phyloP scores from a whole-genome alignment of 2,888 invertebrate species.

The Neria commutata region DNA sequence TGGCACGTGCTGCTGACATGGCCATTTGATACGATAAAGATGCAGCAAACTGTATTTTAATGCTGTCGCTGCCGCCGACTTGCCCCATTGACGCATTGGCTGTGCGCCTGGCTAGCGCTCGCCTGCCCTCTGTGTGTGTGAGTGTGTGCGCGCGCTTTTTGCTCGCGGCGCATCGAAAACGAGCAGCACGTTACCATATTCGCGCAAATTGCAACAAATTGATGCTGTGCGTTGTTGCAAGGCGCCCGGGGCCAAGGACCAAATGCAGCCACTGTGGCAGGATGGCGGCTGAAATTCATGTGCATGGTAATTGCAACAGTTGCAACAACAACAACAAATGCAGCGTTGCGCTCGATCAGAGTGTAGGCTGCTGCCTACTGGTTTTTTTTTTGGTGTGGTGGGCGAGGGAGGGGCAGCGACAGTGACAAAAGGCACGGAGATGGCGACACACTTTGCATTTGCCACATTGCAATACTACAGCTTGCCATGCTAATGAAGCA shows the following conservation, averaged over 20 bases:
- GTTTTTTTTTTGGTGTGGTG: no score
- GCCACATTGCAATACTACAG: neutral
- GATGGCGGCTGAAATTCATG: conserved; percentile 26
- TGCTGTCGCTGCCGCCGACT: conserved; percentile 6
- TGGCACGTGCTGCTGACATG: no score
- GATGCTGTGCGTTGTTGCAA: conserved; percentile 20
- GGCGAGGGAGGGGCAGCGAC: no score
- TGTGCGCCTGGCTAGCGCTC: conserved; percentile 7
- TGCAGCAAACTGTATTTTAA: conserved; percentile 25
- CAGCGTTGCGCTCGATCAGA: neutral
- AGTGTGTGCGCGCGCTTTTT: conserved; percentile 16
- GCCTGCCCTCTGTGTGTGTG: conserved; percentile 8
- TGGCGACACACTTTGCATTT: conserved; percentile 19
- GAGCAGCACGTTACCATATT: conserved; percentile 30
- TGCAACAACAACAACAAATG: neutral
- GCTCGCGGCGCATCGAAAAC: neutral
- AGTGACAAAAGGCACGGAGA: conserved; percentile 18
- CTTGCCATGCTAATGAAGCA: conserved; percentile 3
- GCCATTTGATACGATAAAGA: conserved; percentile 25
- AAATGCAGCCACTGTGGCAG: conserved; percentile 19
- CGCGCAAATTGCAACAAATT: conserved; percentile 35
- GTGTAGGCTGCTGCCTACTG: no score
- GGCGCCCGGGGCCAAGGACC: conserved; percentile 5
- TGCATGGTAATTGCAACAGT: conserved; percentile 33
- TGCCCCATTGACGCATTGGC: conserved; percentile 10